Conservation (phyloP, 1,140 invertebrate species). For the Drosophila equinoxialis region DNA sequence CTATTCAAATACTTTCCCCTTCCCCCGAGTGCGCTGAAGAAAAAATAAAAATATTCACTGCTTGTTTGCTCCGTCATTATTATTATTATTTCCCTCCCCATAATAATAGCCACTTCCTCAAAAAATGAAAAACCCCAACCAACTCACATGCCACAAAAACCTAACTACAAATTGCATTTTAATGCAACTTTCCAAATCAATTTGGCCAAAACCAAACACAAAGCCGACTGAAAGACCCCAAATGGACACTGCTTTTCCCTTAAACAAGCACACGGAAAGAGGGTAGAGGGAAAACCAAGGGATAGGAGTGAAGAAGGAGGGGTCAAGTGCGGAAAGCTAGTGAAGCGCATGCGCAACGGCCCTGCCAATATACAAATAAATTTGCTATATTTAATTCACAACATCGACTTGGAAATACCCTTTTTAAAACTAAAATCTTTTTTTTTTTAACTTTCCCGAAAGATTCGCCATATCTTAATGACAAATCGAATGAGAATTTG, state of each 20-base stretch:
- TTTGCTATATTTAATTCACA: background rate
- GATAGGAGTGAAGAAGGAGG: background rate
- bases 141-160: constrained; percentile 25
- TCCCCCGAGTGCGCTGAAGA: background rate
- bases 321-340: background rate
- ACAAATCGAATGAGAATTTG: background rate
- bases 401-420: background rate
- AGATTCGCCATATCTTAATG: background rate
- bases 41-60: constrained; percentile 3
- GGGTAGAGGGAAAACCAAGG: background rate
- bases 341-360: constrained; percentile 40
- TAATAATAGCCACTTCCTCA: constrained; percentile 12
- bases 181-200: constrained; percentile 81
- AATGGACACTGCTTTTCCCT: constrained; percentile 39
- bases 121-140: constrained; percentile 9
- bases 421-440: background rate
- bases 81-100: background rate
- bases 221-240: constrained; percentile 8
- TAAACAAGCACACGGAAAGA: constrained; percentile 16
- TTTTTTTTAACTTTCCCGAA: no score
- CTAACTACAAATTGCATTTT: constrained; percentile 74
- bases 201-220: constrained; percentile 50
- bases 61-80: constrained; percentile 13
- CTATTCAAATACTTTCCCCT: background rate
- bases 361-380: constrained; percentile 66